Base-by-base conservation (phyloP, 2,797 vertebrate species). In the Glossophaga mutica region DNA sequence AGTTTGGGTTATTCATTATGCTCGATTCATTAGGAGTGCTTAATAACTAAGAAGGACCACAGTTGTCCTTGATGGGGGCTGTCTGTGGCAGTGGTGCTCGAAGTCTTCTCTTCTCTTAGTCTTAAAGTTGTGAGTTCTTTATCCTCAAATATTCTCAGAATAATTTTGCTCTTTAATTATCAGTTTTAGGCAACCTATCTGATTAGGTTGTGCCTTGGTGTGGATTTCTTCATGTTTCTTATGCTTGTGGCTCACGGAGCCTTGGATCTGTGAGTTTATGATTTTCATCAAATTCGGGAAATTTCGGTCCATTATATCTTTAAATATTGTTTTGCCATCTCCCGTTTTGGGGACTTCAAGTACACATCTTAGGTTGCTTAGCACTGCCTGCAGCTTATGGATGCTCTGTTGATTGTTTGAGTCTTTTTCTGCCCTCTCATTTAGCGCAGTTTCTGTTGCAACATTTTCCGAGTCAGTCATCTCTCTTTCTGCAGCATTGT, bases 221-320 rank as follows among this genome's bases (percentile, higher is more conserved):
- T 46, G 65, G 52, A 76, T 91, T 21, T 71, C 24, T 76, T 93
- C 15, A 21, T 70, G 32, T 57, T 92, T 95, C 26, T 83, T 73
- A 37, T 65, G 52, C 74, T 89, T 89, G 32, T 9, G 42, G 12
- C 78, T 91, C n/a, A 50, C 57, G n/a, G 24, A 88, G 22, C 22
- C 22, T 89, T 84, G 32, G 44, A 44, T 91, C 32, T 93, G 8
- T 86, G 73, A 59, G 10, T 93, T 93, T 79, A 67, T 88, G 21
- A 34, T 82, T 91, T 92, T 95, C 42, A 92, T 88, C 59, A 88
- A 39, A 42, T 86, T 82, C 77, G 82, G 84, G 42, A 89, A 93
- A 82, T n/a, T 86, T 89, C 81, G 39, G 6, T n/a, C 24, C 29
- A 26, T 67, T 91, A 68, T 86, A 89, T 92, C 67, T 57, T 91